Evolutionary conservation across 2,797 vertebrate species (phyloP).

Genomic region (Atherinosoma microstoma): DNA sequence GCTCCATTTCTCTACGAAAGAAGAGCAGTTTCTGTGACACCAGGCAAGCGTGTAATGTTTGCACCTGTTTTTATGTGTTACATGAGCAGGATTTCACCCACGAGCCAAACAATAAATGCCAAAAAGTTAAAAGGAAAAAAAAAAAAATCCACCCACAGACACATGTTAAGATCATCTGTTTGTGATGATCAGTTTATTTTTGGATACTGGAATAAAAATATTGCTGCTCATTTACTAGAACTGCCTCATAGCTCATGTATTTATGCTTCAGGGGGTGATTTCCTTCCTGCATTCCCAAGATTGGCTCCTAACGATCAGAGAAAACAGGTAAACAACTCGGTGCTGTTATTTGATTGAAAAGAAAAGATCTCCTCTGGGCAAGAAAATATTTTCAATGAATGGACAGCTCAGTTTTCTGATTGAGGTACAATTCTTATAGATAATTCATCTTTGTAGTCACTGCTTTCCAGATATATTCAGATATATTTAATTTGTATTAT

Average conservation of each 20-base stretch:
- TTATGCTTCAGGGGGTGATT: not conserved
- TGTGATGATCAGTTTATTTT: constrained; percentile 5
- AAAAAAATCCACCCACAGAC: constrained; percentile 18
- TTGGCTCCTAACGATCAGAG: not conserved
- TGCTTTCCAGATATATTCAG: too few species aligned
- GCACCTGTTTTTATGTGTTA: not conserved
- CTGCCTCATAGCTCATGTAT: not conserved
- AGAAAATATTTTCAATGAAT: not conserved
- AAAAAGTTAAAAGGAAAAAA: not conserved
- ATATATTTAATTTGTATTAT: too few species aligned
- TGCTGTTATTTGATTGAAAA: not conserved
- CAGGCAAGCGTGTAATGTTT: not conserved
- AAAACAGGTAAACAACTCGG: not conserved
- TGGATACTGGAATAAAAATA: not conserved
- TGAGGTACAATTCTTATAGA: not conserved
- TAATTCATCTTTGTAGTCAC: not conserved
- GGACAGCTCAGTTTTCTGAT: not conserved
- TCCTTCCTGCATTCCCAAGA: constrained; percentile 10
- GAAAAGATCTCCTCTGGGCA: not conserved
- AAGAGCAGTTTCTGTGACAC: not conserved
- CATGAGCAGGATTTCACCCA: constrained; percentile 3
- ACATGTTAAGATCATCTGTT: not conserved
- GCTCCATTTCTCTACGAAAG: not conserved
- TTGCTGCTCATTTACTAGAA: not conserved
- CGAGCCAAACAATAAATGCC: not conserved